Evolutionary conservation across 2,888 invertebrate species (phyloP).

Genomic region (Brenthis ino): DNA sequence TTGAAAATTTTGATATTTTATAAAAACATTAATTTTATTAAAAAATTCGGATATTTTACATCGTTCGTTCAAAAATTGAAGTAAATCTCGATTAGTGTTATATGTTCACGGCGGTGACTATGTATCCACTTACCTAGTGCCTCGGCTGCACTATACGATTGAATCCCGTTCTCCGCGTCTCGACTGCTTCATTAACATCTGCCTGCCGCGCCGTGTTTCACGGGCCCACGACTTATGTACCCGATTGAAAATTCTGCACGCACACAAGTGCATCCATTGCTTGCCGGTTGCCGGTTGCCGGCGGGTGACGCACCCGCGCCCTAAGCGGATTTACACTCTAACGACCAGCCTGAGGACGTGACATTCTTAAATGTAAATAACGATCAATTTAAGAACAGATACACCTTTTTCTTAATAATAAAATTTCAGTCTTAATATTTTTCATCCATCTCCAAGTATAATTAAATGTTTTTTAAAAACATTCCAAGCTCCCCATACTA

Average conservation of each 20-base stretch:
- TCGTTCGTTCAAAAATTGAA: not conserved
- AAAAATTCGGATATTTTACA: not conserved
- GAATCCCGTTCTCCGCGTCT: slow-evolving; percentile 50
- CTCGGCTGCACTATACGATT: slow-evolving; percentile 42
- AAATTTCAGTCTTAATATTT: too few species aligned
- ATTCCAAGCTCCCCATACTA: not conserved
- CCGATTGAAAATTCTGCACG: slow-evolving; percentile 66
- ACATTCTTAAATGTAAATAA: slow-evolving; percentile 29
- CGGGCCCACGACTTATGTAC: slow-evolving; percentile 47
- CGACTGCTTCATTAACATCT: slow-evolving; percentile 68
- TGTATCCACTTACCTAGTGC: slow-evolving; percentile 48
- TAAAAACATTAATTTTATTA: too few species aligned
- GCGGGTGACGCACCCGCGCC: slow-evolving; percentile 50
- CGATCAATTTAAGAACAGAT: slow-evolving; percentile 20
- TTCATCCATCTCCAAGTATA: too few species aligned
- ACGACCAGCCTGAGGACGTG: slow-evolving; percentile 44
- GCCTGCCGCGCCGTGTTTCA: slow-evolving; percentile 57
- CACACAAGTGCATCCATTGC: slow-evolving; percentile 56
- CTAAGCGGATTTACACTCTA: slow-evolving; percentile 64
- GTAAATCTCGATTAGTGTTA: slow-evolving; percentile 26
- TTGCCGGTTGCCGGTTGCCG: slow-evolving; percentile 45
- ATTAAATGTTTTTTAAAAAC: not conserved
- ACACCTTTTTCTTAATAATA: not conserved
- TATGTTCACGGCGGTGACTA: slow-evolving; percentile 39
- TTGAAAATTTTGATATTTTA: too few species aligned